Conservation (phyloP, 2,113 vertebrate genomes). For the Mus musculus region DNA sequence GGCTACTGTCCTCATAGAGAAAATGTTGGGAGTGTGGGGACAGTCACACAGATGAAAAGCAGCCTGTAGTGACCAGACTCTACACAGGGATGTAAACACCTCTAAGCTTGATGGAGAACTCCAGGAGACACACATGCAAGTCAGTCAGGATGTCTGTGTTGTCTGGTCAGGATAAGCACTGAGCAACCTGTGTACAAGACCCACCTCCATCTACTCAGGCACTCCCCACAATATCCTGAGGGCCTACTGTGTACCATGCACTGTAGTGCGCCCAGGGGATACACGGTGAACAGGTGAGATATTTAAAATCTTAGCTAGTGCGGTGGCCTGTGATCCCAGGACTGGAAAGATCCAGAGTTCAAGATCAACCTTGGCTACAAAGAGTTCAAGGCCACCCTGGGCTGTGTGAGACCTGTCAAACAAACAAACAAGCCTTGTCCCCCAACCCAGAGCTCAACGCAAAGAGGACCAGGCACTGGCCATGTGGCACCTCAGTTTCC, state of each 20-base stretch:
- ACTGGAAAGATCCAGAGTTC: neutral
- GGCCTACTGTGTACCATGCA: neutral
- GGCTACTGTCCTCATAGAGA: neutral
- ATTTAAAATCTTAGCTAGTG: neutral
- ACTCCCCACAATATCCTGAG: neutral
- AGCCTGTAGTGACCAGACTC: constrained; percentile 8
- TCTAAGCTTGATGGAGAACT: neutral
- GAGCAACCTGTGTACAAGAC: too few species aligned
- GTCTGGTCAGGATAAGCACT: neutral
- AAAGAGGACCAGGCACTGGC: neutral
- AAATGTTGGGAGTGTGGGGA: neutral
- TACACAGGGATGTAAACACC: neutral
- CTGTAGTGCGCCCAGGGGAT: neutral
- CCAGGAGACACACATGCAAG: neutral
- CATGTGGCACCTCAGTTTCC: neutral
- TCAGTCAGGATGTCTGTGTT: neutral
- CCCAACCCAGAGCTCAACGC: neutral
- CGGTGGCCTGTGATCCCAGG: neutral
- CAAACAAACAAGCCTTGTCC: neutral
- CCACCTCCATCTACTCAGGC: accelerated
- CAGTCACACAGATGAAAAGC: neutral
- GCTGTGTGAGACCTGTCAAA: neutral
- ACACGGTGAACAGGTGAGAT: neutral
- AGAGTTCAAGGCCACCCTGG: neutral
- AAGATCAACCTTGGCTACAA: neutral